These are phyloP conservation scores for Xyrichtys novacula DNA, from an alignment of 2,797 vertebrate genomes.

Conservation along the genomic window DNA sequence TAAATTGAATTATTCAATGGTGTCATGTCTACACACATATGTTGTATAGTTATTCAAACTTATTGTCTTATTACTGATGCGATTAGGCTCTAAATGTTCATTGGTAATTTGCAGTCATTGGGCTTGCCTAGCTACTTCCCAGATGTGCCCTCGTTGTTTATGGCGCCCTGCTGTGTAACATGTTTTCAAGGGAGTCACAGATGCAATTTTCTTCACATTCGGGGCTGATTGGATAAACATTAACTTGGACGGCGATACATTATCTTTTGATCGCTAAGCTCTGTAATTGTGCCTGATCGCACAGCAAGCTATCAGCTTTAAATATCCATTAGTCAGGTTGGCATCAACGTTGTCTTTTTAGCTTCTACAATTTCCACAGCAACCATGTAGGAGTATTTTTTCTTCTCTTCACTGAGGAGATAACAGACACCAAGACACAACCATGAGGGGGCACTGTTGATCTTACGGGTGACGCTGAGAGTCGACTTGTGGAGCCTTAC, in stretches of 20 bases:
- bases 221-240: constrained; percentile 54
- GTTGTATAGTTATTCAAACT: not conserved
- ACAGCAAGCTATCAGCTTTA: constrained; percentile 41
- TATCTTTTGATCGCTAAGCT: constrained; percentile 38
- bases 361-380: constrained; percentile 29
- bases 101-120: not conserved
- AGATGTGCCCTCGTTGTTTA: constrained; percentile 19
- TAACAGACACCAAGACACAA: not conserved
- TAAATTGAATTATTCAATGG: too few relatives aligned
- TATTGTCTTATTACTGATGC: not conserved
- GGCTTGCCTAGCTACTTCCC: not conserved
- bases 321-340: constrained; percentile 20
- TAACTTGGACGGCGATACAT: constrained; percentile 31
- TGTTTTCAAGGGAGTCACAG: constrained; percentile 20
- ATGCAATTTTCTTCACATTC: constrained; percentile 33
- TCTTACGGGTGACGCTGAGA: constrained; percentile 39
- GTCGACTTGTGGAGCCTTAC: constrained; percentile 19
- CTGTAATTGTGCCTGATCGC: constrained; percentile 32
- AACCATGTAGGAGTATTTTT: not conserved
- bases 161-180: constrained; percentile 26
- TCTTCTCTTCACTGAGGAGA: too few relatives aligned
- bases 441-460: constrained; percentile 79
- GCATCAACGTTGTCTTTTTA: constrained; percentile 17
- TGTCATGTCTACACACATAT: not conserved
- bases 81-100: not conserved